Percentiles rank a stretch among this genome's conserved stretches.
Evolutionary conservation across 1,140 invertebrate species (phyloP).

Genomic region (Brachionus manjavacas): DNA sequence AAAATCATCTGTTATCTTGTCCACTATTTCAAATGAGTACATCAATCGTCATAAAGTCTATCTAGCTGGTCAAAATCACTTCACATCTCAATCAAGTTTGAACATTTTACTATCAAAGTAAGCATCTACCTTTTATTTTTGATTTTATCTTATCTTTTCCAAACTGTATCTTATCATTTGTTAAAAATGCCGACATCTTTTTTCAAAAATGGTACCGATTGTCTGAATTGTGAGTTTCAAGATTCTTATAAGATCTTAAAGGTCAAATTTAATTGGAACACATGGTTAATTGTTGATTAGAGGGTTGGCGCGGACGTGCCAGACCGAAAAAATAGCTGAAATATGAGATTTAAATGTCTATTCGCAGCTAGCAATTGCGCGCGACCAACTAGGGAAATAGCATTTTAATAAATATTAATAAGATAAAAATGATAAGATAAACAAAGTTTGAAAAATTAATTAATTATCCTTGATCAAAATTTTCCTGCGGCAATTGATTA

Average conservation of each 20-base stretch:
- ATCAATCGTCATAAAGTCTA: neutral
- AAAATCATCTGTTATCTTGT: neutral
- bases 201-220: neutral
- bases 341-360: slow-evolving; percentile 33
- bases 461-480: slow-evolving; percentile 20
- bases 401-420: slow-evolving; percentile 26
- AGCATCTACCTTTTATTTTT: slow-evolving; percentile 20
- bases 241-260: neutral
- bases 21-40: slow-evolving; percentile 9
- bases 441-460: neutral
- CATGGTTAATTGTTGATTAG: neutral
- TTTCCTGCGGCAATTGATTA: neutral
- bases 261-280: neutral
- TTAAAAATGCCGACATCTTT: neutral
- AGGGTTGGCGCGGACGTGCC: neutral
- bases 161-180: slow-evolving; percentile 18
- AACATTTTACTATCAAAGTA: slow-evolving; percentile 27
- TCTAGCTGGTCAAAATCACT: neutral
- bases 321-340: slow-evolving; percentile 13
- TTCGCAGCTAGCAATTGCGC: neutral
- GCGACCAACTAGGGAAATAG: slow-evolving; percentile 17
- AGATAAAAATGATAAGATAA: slow-evolving; percentile 33
- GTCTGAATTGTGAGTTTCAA: neutral
- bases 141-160: slow-evolving; percentile 12
- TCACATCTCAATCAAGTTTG: neutral